These are phyloP conservation scores for Uropetala carovei DNA, from an alignment of 2,888 invertebrate genomes.

Conservation along the genomic window DNA sequence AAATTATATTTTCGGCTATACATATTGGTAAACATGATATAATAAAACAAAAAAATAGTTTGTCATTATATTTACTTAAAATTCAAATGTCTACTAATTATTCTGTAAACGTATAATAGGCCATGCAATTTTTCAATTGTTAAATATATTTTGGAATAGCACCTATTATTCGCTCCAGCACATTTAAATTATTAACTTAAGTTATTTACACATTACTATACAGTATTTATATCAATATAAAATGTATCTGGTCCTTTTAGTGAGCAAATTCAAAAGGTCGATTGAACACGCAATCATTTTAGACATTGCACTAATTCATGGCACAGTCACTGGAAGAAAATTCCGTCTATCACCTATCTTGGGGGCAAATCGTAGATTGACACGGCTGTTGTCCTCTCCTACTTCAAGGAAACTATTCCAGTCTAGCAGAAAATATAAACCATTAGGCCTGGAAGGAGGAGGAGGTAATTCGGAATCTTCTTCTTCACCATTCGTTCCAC, in stretches of 20 bases:
- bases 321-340: constrained; percentile 85
- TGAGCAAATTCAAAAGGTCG: not conserved
- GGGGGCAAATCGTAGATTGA: constrained; percentile 88
- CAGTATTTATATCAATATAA: constrained; percentile 40
- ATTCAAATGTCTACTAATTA: too few relatives aligned
- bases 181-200: not conserved
- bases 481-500: constrained; percentile 78
- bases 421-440: constrained; percentile 90
- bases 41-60: too few relatives aligned
- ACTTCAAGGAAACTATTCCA: constrained; percentile 93
- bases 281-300: not conserved
- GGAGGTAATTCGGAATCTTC: constrained; percentile 73
- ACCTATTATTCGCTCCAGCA: too few relatives aligned
- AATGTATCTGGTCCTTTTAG: not conserved
- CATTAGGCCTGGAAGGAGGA: constrained; percentile 83
- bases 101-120: too few relatives aligned
- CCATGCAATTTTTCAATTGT: too few relatives aligned
- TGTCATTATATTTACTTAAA: too few relatives aligned
- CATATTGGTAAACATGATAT: too few relatives aligned
- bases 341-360: constrained; percentile 88
- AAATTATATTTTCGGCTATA: too few relatives aligned
- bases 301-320: constrained; percentile 75
- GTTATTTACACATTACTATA: constrained; percentile 25
- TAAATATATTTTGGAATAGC: too few relatives aligned
- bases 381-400: constrained; percentile 82